Conservation (phyloP, 2,888 invertebrate species). For the Chaitophorus viminalis region DNA sequence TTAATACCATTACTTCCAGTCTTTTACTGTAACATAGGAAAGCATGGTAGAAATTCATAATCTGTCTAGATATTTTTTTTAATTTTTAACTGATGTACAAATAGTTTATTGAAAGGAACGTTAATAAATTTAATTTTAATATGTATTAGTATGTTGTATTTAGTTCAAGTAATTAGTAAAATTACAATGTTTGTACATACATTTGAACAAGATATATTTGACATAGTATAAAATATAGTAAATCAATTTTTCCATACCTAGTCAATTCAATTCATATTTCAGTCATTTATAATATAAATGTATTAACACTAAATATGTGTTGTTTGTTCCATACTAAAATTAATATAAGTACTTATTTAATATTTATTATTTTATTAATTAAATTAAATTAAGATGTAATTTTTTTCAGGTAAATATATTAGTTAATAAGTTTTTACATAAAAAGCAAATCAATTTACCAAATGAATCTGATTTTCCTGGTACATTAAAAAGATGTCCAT, state of each 20-base stretch:
- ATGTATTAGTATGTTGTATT: neutral
- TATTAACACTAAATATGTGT: neutral
- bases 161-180: neutral
- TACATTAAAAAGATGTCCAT: slow-evolving; percentile 67
- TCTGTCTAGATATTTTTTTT: too few relatives aligned
- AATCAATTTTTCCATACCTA: neutral
- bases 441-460: slow-evolving; percentile 66
- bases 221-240: too few relatives aligned
- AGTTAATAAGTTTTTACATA: slow-evolving; percentile 67
- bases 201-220: neutral
- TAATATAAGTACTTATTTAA: neutral
- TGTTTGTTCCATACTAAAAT: neutral
- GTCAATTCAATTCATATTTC: neutral
- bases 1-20: too few relatives aligned
- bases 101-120: too few relatives aligned
- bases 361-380: slow-evolving; percentile 14
- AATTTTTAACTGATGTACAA: too few relatives aligned
- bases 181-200: neutral
- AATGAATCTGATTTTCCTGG: slow-evolving; percentile 71
- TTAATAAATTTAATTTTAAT: too few relatives aligned
- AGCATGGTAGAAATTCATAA: too few relatives aligned
- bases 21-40: too few relatives aligned
- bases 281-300: neutral
- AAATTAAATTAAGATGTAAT: slow-evolving; percentile 17
- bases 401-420: slow-evolving; percentile 67